phyloP scores from a whole-genome alignment of 1,140 invertebrate species.

The Lepidurus packardi region DNA sequence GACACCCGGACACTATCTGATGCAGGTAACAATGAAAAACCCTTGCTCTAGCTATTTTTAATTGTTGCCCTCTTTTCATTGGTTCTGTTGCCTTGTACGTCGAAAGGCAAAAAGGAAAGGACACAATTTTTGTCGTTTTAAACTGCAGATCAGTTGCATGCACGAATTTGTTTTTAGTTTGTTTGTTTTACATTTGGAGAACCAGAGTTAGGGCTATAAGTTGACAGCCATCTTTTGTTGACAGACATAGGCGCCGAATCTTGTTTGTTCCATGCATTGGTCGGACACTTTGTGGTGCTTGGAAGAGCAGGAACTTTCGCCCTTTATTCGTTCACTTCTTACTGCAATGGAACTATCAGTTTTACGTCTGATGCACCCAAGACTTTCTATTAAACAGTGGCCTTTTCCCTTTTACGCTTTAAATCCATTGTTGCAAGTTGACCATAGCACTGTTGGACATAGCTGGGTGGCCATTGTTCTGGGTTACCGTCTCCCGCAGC shows the following conservation, averaged over 20 bases:
- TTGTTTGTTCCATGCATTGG: too few relatives aligned
- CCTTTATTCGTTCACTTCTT: too few relatives aligned
- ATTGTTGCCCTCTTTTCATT: neutral
- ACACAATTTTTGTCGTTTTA: neutral
- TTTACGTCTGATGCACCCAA: neutral
- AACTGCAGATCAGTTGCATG: too few relatives aligned
- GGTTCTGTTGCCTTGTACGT: neutral
- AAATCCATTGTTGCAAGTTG: neutral
- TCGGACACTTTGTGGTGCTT: too few relatives aligned
- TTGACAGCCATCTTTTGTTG: too few relatives aligned
- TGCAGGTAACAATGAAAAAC: neutral
- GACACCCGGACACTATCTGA: conserved; percentile 20
- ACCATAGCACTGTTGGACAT: neutral
- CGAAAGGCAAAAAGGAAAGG: neutral
- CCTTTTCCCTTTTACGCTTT: neutral
- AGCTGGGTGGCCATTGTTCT: conserved; percentile 7
- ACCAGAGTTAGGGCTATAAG: too few relatives aligned
- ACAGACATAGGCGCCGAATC: too few relatives aligned
- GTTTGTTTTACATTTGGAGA: too few relatives aligned
- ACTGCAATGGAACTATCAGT: neutral
- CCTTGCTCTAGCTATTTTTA: neutral
- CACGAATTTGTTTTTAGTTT: too few relatives aligned
- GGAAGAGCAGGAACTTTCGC: too few relatives aligned
- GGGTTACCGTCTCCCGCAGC: neutral
- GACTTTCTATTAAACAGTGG: neutral